These are phyloP conservation scores for Corythornis vintsioides DNA, from an alignment of 2,113 vertebrate species.

Conservation along the genomic window DNA sequence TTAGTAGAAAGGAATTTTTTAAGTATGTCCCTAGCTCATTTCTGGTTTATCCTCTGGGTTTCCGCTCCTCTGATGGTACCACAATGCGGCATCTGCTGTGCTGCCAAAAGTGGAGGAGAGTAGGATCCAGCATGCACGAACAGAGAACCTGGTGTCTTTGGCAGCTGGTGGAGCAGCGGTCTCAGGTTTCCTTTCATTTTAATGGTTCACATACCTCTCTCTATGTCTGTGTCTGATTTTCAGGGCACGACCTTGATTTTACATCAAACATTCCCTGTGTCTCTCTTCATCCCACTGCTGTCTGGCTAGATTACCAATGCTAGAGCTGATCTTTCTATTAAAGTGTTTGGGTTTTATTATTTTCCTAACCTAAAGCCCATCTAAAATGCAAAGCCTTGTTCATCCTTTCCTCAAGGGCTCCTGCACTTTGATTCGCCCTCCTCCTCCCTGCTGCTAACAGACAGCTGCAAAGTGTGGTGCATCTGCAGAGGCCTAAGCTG, in stretches of 20 bases:
- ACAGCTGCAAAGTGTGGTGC: background rate
- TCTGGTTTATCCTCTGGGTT: conserved; percentile 36
- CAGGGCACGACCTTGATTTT: conserved; percentile 61
- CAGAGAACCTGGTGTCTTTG: background rate
- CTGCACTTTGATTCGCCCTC: conserved; percentile 6
- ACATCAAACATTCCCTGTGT: conserved; percentile 54
- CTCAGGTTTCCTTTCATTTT: conserved; percentile 66
- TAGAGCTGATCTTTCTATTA: conserved; percentile 69
- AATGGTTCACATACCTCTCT: conserved; percentile 61
- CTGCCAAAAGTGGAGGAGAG: conserved; percentile 23
- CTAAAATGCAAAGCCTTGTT: conserved; percentile 54
- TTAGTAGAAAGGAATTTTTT: conserved; percentile 32
- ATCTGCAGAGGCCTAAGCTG: background rate
- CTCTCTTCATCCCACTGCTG: conserved; percentile 60
- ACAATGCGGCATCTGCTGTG: background rate
- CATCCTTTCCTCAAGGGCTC: conserved; percentile 39
- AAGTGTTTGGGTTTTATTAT: conserved; percentile 58
- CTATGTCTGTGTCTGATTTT: conserved; percentile 68
- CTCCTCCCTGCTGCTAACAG: background rate
- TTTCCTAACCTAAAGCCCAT: conserved; percentile 57
- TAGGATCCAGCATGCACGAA: conserved; percentile 7
- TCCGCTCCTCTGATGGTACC: conserved; percentile 38
- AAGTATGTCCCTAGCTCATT: background rate
- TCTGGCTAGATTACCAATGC: conserved; percentile 53
- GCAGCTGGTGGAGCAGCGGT: background rate